These are phyloP conservation scores for Patella depressa DNA, from an alignment of 2,888 invertebrate genomes.

Conservation along the genomic window DNA sequence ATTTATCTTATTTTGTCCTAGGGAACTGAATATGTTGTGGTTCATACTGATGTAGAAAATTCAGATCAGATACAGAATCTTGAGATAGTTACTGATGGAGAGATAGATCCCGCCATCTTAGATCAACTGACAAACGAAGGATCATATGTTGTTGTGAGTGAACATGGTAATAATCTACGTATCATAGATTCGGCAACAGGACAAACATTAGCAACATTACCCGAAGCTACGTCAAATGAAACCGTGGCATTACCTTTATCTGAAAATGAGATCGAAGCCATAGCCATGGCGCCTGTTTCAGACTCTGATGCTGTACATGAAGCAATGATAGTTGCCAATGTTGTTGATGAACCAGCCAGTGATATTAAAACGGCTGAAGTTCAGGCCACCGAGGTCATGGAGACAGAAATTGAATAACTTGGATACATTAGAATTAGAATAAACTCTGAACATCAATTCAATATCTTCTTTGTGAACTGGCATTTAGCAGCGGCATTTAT, in stretches of 20 bases:
- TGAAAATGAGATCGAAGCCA: conserved; percentile 38
- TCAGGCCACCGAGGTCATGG: conserved; percentile 1
- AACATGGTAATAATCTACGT: conserved; percentile 41
- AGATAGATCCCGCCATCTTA: conserved; percentile 41
- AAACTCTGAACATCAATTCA: no score
- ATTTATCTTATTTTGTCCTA: conserved; percentile 65
- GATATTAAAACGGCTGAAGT: conserved; percentile 8
- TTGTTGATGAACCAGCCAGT: conserved; percentile 31
- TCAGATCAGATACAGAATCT: conserved; percentile 47
- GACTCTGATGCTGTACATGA: conserved; percentile 34
- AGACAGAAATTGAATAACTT: background rate
- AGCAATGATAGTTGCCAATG: conserved; percentile 35
- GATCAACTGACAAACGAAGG: conserved; percentile 45
- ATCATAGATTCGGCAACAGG: conserved; percentile 52
- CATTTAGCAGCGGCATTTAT: no score
- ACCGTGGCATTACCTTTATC: conserved; percentile 33
- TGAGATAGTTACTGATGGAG: conserved; percentile 47
- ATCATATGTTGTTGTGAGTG: conserved; percentile 47
- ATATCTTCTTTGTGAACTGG: no score
- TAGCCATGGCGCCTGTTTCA: conserved; percentile 37
- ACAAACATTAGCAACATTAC: conserved; percentile 46
- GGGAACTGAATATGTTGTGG: conserved; percentile 93
- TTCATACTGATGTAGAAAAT: conserved; percentile 40
- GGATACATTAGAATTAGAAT: no score
- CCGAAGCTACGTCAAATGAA: conserved; percentile 26